Conservation (phyloP, 1,140 invertebrate genomes). For the Geopemphigus sp. region DNA sequence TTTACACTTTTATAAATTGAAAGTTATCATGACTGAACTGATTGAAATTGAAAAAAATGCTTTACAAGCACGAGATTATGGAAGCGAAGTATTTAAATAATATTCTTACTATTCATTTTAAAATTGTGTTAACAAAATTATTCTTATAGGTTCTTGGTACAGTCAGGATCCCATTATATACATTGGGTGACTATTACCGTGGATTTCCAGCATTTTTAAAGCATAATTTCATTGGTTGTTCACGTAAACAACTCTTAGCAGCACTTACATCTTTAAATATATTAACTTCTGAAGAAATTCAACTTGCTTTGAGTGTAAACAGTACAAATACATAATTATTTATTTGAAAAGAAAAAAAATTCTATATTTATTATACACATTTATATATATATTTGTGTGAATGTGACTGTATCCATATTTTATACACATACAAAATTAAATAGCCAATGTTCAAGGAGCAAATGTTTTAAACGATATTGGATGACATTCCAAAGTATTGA, state of each 20-base stretch:
- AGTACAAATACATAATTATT: neutral
- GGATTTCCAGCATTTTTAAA: constrained; percentile 61
- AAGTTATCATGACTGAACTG: constrained; percentile 57
- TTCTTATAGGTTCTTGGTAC: constrained; percentile 56
- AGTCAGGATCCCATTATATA: constrained; percentile 60
- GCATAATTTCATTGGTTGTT: constrained; percentile 59
- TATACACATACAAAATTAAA: neutral
- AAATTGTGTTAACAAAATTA: neutral
- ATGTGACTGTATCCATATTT: neutral
- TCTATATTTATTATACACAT: too few species aligned
- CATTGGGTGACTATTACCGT: constrained; percentile 59
- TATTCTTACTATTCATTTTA: neutral
- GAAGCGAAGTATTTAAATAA: constrained; percentile 57
- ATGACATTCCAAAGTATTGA: constrained; percentile 51
- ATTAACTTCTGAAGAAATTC: constrained; percentile 53
- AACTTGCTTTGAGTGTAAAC: constrained; percentile 49
- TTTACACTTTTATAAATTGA: constrained; percentile 59
- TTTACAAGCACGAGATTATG: constrained; percentile 57
- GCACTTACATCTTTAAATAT: constrained; percentile 52
- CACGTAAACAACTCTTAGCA: constrained; percentile 57
- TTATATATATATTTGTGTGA: too few species aligned
- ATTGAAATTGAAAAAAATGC: constrained; percentile 55
- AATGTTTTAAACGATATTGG: constrained; percentile 51
- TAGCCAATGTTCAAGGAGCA: constrained; percentile 12
- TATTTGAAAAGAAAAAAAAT: neutral